A percentile compares a stretch with the other conserved stretches of the same genome.
Evolutionary conservation across 30 jellyfish, hydroid and myxozoan genomes (phyloP).

Genomic region (Hydra vulgaris): DNA sequence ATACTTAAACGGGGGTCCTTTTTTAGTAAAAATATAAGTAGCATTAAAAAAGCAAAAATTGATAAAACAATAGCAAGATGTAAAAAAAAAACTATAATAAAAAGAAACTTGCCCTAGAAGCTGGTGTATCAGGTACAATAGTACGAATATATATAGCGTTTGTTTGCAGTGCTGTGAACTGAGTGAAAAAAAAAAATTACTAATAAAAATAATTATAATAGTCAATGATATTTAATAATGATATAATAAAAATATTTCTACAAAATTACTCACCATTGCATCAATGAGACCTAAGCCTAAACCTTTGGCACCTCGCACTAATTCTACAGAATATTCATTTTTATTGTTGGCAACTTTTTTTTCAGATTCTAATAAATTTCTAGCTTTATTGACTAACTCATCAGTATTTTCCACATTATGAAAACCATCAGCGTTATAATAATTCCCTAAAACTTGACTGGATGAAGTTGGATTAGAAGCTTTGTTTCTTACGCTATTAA

Average conservation of each 20-base stretch:
- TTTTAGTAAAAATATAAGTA: no score
- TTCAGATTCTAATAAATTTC: background rate
- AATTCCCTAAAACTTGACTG: background rate
- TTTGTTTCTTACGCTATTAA: background rate
- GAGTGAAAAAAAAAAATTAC: background rate
- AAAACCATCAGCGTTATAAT: background rate
- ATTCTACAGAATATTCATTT: conserved; percentile 59
- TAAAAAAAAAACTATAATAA: background rate
- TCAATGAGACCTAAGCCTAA: conserved; percentile 92
- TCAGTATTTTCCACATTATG: background rate
- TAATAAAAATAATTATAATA: background rate
- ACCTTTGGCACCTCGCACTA: conserved; percentile 64
- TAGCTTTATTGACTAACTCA: background rate
- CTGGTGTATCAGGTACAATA: conserved; percentile 70
- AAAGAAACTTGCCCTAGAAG: conserved; percentile 52
- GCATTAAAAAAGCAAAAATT: background rate
- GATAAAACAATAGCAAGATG: background rate
- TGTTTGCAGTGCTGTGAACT: conserved; percentile 65
- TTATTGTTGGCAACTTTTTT: conserved; percentile 23
- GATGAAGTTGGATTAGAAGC: background rate
- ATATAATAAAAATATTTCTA: background rate
- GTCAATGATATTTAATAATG: background rate
- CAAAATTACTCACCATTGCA: conserved; percentile 78
- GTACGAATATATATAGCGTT: conserved; percentile 81
- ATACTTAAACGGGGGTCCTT: conserved; percentile 69